These are phyloP conservation scores for Callinectes sapidus DNA, from an alignment of 2,888 invertebrate species.

Conservation along the genomic window DNA sequence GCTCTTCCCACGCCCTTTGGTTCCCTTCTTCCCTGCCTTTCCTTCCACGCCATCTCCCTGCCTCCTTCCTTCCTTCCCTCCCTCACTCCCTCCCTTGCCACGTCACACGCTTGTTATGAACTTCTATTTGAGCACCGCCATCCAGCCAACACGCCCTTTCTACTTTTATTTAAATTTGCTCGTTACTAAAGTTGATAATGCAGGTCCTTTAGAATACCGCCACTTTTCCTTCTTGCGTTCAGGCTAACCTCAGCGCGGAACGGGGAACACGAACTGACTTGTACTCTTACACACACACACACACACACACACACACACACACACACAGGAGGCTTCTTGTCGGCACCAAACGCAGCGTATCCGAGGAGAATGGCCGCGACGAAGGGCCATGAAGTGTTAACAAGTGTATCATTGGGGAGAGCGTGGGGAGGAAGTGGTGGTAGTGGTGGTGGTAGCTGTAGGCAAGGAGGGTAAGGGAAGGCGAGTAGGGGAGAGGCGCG, in stretches of 20 bases:
- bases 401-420: constrained; percentile 36
- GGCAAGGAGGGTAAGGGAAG: not conserved
- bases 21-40: constrained; percentile 40
- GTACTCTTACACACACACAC: not conserved
- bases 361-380: not conserved
- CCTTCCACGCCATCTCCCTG: constrained; percentile 16
- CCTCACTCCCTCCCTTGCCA: constrained; percentile 20
- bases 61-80: not conserved
- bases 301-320: constrained; percentile 11
- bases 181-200: not conserved
- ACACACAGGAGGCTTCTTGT: not conserved
- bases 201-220: not conserved
- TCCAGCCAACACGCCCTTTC: not conserved
- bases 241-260: not conserved
- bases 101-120: constrained; percentile 38
- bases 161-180: not conserved
- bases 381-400: constrained; percentile 24
- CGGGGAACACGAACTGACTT: not conserved
- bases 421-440: not conserved
- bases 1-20: constrained; percentile 37
- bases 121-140: not conserved
- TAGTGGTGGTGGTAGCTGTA: not conserved
- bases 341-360: not conserved
- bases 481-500: not conserved
- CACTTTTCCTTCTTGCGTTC: not conserved